Percentiles rank a stretch among this genome's conserved stretches.
Evolutionary conservation across 2,113 vertebrate genomes (phyloP).

Genomic region (Callospermophilus lateralis): DNA sequence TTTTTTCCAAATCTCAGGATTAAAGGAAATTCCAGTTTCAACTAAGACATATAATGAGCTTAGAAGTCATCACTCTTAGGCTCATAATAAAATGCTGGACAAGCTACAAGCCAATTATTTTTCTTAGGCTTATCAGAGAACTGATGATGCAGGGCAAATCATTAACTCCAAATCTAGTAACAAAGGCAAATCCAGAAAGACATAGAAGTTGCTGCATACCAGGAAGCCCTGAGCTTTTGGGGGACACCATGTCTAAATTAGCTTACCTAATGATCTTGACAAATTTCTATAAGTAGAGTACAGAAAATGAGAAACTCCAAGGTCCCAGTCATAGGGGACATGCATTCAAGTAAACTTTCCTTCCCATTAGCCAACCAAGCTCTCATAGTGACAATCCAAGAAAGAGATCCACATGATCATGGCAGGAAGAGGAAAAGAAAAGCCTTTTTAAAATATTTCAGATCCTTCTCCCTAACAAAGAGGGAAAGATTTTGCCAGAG

Average conservation of each 20-base stretch:
- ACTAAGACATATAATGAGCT: not conserved
- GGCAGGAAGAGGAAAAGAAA: not conserved
- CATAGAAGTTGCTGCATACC: not conserved
- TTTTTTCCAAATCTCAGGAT: not conserved
- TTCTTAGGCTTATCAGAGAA: not conserved
- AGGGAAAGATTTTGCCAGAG: not conserved
- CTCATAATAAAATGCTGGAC: not conserved
- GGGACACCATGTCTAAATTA: too few relatives aligned
- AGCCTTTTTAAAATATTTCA: not conserved
- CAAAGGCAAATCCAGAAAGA: not conserved
- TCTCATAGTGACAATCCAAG: not conserved
- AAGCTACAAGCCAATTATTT: not conserved
- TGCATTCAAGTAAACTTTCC: not conserved
- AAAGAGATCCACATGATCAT: not conserved
- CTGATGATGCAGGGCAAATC: not conserved
- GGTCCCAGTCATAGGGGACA: not conserved
- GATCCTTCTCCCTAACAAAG: not conserved
- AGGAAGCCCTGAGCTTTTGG: too few relatives aligned
- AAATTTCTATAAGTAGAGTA: not conserved
- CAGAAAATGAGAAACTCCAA: not conserved
- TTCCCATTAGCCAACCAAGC: not conserved
- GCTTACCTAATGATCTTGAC: not conserved
- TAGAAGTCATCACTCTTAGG: not conserved
- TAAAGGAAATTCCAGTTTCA: not conserved
- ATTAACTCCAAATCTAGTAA: not conserved